Percentiles rank a stretch among this genome's conserved stretches.
phyloP scores from a whole-genome alignment of 2,888 invertebrate genomes.

The Tridacna crocea region DNA sequence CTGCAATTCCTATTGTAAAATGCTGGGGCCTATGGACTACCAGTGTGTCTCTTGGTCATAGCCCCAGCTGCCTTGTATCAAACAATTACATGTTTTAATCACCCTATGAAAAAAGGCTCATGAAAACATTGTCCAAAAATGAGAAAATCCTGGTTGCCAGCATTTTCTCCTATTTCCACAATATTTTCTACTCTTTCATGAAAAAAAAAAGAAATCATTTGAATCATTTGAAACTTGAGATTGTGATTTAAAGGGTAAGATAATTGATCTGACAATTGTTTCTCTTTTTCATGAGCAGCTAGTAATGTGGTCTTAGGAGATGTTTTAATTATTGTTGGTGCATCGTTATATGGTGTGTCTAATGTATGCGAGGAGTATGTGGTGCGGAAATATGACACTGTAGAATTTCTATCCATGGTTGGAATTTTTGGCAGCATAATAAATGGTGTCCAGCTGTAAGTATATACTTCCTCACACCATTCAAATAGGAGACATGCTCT shows the following conservation, averaged over 20 bases:
- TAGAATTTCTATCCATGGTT: conserved; percentile 92
- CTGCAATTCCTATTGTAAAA: too few relatives aligned
- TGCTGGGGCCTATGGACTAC: too few relatives aligned
- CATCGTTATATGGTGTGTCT: conserved; percentile 91
- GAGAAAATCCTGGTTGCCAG: too few relatives aligned
- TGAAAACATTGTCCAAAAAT: too few relatives aligned
- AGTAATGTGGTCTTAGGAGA: conserved; percentile 92
- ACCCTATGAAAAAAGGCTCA: too few relatives aligned
- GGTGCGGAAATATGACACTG: conserved; percentile 90
- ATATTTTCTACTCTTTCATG: too few relatives aligned
- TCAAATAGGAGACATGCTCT: neutral
- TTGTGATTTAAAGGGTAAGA: conserved; percentile 8
- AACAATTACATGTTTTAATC: too few relatives aligned
- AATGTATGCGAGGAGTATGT: conserved; percentile 93
- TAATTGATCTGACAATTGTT: neutral
- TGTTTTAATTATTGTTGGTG: conserved; percentile 91
- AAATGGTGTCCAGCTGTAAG: conserved; percentile 91
- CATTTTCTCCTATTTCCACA: too few relatives aligned
- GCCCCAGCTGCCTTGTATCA: too few relatives aligned
- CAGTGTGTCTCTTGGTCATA: too few relatives aligned
- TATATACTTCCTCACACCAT: conserved; percentile 64
- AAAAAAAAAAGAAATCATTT: too few relatives aligned
- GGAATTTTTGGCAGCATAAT: conserved; percentile 92
- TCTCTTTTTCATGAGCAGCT: conserved; percentile 85
- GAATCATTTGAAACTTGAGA: too few relatives aligned